phyloP scores from a whole-genome alignment of 2,113 vertebrate species.

The Struthidea cinerea region DNA sequence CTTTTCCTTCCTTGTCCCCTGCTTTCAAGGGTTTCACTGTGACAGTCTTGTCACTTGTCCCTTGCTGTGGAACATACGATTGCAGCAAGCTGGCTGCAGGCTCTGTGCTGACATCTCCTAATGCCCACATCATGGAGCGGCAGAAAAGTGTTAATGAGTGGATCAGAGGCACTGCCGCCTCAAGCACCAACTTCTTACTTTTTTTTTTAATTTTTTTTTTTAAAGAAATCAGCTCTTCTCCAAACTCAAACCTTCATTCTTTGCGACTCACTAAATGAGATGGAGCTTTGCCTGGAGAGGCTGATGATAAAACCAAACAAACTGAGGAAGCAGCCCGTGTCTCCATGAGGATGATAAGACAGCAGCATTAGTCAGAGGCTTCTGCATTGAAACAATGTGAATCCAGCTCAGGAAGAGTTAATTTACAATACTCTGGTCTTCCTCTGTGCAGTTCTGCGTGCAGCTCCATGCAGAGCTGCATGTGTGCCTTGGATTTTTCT shows the following conservation, averaged over 20 bases:
- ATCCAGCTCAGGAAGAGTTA: constrained; percentile 47
- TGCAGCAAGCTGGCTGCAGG: constrained; percentile 71
- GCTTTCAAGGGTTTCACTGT: constrained; percentile 50
- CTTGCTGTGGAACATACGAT: constrained; percentile 69
- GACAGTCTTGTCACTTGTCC: constrained; percentile 74
- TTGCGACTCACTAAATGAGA: constrained; percentile 57
- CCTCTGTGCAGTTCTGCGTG: constrained; percentile 8
- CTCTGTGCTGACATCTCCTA: constrained; percentile 75
- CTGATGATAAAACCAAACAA: constrained; percentile 40
- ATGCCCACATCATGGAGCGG: constrained; percentile 72
- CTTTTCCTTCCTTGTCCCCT: not conserved
- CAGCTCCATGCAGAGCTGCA: not conserved
- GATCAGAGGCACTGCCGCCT: constrained; percentile 76
- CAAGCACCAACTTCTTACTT: constrained; percentile 58
- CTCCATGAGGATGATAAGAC: constrained; percentile 57
- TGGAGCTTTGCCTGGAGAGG: constrained; percentile 53
- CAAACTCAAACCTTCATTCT: constrained; percentile 64
- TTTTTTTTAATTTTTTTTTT: not conserved
- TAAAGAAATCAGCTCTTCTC: constrained; percentile 62
- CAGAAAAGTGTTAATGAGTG: constrained; percentile 78
- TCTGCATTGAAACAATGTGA: constrained; percentile 45
- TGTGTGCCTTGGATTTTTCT: not conserved
- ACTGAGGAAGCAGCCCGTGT: constrained; percentile 51
- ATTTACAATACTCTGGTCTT: constrained; percentile 42
- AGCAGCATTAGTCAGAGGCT: constrained; percentile 48